Conservation (phyloP, 2,888 invertebrate genomes). For the Petrolisthes cinctipes region DNA sequence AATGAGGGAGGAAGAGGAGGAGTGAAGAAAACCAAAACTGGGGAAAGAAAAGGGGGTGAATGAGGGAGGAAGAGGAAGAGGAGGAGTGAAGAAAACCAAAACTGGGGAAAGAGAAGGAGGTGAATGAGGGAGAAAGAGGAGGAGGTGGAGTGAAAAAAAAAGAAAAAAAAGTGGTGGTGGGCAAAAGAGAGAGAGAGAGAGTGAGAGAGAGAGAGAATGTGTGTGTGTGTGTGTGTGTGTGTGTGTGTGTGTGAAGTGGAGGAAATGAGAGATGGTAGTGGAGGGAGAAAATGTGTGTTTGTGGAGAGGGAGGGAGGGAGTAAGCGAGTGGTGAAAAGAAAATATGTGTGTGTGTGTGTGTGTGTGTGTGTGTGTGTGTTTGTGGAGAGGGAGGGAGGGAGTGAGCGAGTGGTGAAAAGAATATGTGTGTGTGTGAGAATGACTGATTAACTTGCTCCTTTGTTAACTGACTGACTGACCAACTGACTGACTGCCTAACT, state of each 20-base stretch:
- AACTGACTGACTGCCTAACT: too few species aligned
- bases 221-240: slow-evolving; percentile 7
- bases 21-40: background rate
- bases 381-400: too few species aligned
- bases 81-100: background rate
- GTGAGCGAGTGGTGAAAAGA: too few species aligned
- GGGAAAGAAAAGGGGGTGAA: background rate
- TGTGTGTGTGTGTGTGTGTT: too few species aligned
- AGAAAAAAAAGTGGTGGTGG: background rate
- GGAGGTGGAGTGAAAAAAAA: background rate
- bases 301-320: too few species aligned
- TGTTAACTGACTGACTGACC: too few species aligned
- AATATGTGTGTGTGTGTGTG: too few species aligned
- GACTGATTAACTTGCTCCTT: too few species aligned
- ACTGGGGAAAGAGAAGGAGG: background rate
- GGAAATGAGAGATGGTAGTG: too few species aligned
- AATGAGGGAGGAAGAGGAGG: background rate
- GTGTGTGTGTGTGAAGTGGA: slow-evolving; percentile 1
- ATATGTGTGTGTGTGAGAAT: too few species aligned
- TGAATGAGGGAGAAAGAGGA: background rate
- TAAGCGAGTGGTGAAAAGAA: too few species aligned
- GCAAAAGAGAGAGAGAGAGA: background rate
- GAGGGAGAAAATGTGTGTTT: too few species aligned
- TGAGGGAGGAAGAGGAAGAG: background rate
- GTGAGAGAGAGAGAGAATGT: background rate